These are phyloP conservation scores for Automeris io DNA, from an alignment of 2,888 invertebrate species.

Conservation along the genomic window DNA sequence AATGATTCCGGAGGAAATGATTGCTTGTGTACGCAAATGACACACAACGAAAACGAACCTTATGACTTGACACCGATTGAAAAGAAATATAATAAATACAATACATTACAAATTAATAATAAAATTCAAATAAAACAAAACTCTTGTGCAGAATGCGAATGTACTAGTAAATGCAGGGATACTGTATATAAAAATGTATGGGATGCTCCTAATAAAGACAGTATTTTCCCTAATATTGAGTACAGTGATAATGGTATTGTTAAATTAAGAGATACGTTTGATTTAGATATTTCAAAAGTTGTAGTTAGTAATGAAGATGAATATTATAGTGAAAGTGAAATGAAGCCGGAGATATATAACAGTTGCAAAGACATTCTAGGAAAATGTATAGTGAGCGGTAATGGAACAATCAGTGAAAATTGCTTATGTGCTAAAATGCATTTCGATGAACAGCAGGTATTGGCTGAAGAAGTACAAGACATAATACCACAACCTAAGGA, in stretches of 20 bases:
- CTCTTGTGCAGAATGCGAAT: conserved; percentile 37
- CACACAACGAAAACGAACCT: conserved; percentile 20
- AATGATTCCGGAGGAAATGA: conserved; percentile 24
- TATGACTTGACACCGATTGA: conserved; percentile 24
- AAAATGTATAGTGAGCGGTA: conserved; percentile 60
- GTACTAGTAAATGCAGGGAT: conserved; percentile 24
- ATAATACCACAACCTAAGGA: conserved; percentile 50
- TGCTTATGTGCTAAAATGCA: conserved; percentile 65
- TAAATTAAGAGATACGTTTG: conserved; percentile 49
- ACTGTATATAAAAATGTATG: conserved; percentile 4
- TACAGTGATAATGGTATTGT: conserved; percentile 47
- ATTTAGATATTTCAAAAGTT: conserved; percentile 31
- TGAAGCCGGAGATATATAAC: conserved; percentile 36
- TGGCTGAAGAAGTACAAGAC: conserved; percentile 59
- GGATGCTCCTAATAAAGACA: conserved; percentile 7
- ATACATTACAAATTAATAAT: conserved; percentile 11
- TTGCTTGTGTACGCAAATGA: conserved; percentile 46
- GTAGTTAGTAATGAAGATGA: conserved; percentile 10
- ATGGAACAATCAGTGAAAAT: conserved; percentile 49
- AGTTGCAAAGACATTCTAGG: conserved; percentile 62
- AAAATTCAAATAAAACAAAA: conserved; percentile 8
- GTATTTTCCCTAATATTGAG: conserved; percentile 33
- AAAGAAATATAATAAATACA: no score
- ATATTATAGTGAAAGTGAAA: conserved; percentile 12
- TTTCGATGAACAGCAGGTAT: conserved; percentile 44